Percentiles rank a stretch among this genome's conserved stretches.
These are phyloP conservation scores for Madoqua kirkii DNA, from an alignment of 2,113 vertebrate genomes.

Conservation along the genomic window DNA sequence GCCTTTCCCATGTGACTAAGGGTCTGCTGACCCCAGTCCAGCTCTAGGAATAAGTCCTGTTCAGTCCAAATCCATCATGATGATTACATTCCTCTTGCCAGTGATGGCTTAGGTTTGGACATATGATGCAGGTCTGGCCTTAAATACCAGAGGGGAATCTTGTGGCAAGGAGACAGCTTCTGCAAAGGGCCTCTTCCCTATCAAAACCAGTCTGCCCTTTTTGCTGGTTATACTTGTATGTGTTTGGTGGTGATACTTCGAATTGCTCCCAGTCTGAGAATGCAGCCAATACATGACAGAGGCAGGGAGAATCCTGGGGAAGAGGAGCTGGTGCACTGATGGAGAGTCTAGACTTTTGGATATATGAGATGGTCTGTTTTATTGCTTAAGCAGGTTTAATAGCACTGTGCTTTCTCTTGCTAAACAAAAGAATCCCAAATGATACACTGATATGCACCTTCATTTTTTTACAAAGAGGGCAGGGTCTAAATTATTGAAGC, in stretches of 20 bases:
- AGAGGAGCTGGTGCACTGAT: background rate
- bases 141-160: background rate
- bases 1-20: background rate
- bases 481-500: constrained; percentile 15
- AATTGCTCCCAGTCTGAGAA: background rate
- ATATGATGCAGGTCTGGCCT: background rate
- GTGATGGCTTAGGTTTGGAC: background rate
- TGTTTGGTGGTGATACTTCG: background rate
- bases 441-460: background rate
- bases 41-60: background rate
- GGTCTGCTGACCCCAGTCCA: background rate
- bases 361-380: background rate
- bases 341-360: background rate
- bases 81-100: background rate
- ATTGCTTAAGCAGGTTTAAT: background rate
- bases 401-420: background rate
- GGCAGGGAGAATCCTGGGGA: background rate
- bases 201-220: background rate
- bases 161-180: background rate
- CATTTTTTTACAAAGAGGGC: background rate
- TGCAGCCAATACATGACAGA: background rate
- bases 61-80: background rate
- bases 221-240: background rate
- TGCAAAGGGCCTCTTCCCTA: background rate
- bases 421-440: background rate